A percentile compares a stretch with the other conserved stretches of the same genome.
phyloP scores from a whole-genome alignment of 2,888 invertebrate genomes.

The Oithona nana region DNA sequence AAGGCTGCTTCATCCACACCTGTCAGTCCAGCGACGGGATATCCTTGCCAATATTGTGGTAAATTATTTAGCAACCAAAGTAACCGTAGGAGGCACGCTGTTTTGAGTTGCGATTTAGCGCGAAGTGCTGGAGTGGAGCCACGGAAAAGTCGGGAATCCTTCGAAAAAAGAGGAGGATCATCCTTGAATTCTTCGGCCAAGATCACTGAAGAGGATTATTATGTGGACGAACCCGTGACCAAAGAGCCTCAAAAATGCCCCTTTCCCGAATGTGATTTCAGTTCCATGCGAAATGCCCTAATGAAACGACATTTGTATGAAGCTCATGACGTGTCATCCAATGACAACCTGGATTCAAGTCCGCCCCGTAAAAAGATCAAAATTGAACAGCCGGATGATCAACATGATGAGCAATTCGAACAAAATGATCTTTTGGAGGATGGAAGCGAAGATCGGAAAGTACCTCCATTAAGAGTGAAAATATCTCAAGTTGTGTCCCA shows the following conservation, averaged over 20 bases:
- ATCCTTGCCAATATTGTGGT: slow-evolving; percentile 7
- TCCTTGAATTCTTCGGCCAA: background rate
- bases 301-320: background rate
- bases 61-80: slow-evolving; percentile 7
- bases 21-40: background rate
- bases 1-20: background rate
- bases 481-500: background rate
- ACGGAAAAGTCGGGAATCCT: background rate
- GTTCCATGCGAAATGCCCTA: background rate
- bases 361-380: background rate
- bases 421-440: background rate
- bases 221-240: background rate
- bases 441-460: background rate
- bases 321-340: background rate
- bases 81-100: slow-evolving; percentile 1
- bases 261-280: background rate
- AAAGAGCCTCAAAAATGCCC: background rate
- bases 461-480: background rate
- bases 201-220: background rate
- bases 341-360: background rate
- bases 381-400: background rate
- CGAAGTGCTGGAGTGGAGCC: background rate
- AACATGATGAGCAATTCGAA: background rate
- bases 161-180: background rate
- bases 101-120: slow-evolving; percentile 5